Evolutionary conservation across 92 coral and sea anemone genomes (phyloP), one percentile per base, ranked within the genome.

Genomic region (Porites cylindrica): DNA sequence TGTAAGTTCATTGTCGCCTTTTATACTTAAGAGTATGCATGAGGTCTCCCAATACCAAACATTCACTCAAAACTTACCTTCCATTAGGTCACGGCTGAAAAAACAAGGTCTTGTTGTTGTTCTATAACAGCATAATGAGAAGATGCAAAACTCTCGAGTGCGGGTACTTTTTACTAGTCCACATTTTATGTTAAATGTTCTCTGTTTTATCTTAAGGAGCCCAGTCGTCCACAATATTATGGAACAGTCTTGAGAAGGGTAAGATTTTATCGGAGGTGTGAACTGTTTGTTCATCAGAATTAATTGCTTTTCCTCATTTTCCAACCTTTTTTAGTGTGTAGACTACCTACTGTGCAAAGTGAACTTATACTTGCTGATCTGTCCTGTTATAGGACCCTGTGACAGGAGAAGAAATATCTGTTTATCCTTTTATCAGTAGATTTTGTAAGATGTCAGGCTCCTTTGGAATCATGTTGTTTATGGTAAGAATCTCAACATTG

Each of bases 141-240:
- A 38, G 47, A 38, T 38, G 47, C 47, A 38, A 32, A 38, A 38
- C 47, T 38, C 47, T 38, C 47, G 38, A 1, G 38, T 24, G 26
- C 26, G 32, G 2, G 32, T 38, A 38, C 47, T 38, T 38, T 38
- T 38, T 38, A 38, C 47, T 38, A 38, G 47, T 38, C 47, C 6
- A 3, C 6, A 21, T 8, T 7, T 14, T 6, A 38, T 16, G 17
- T 16, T 38, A 71, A 53, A 21, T 75, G 20, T 12, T 66, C 11
- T 1, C 21, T 24, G 68, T 66, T 9, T 66, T 16, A 72, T 4
- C 51, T 73, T 13, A 61, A 96, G 98, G 96, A 96, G 72, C 99
- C 99, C 8, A 96, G 79, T 77, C 94, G 99, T 20, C 98, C 99
- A 32, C 98, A 96, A 88, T 96, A 91, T 79, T 96, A 96, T 93